Percentiles rank a stretch among this genome's conserved stretches.
phyloP scores from a whole-genome alignment of 2,888 invertebrate genomes.

The Unio pictorum region DNA sequence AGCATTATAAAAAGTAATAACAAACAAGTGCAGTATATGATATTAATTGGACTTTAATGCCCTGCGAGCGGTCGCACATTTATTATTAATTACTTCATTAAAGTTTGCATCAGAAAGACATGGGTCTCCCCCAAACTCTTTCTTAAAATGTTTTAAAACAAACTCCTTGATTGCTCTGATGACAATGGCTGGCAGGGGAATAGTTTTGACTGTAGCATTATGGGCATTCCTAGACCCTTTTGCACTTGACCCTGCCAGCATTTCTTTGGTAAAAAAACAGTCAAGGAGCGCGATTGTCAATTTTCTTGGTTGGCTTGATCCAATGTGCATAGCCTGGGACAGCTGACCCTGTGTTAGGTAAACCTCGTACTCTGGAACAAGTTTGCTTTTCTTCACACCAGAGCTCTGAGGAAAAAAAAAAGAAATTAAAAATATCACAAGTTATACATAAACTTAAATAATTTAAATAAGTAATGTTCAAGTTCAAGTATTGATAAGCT shows the following conservation, averaged over 20 bases:
- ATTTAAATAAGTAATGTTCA: no score
- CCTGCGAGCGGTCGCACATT: conserved; percentile 12
- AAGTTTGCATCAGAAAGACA: conserved; percentile 8
- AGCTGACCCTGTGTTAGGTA: conserved; percentile 9
- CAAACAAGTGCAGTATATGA: background rate
- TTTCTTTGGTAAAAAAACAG: conserved; percentile 5
- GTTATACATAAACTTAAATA: no score
- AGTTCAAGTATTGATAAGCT: no score
- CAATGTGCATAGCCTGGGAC: conserved; percentile 3
- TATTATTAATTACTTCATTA: conserved; percentile 13
- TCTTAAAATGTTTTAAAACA: conserved; percentile 5
- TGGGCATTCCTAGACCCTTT: no score
- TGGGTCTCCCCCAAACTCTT: background rate
- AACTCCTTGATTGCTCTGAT: conserved; percentile 2
- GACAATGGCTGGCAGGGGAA: background rate
- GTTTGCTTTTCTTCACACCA: conserved; percentile 7
- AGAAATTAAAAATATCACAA: conserved; percentile 1
- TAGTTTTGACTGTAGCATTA: conserved; percentile 1
- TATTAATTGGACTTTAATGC: conserved; percentile 4
- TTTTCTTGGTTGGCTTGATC: conserved; percentile 5
- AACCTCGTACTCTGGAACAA: conserved; percentile 2
- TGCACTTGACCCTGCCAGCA: no score
- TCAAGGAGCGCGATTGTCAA: conserved; percentile 4
- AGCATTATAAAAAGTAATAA: conserved; percentile 1
- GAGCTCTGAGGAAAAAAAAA: conserved; percentile 13